Evolutionary conservation across 2,797 vertebrate species (phyloP).

Genomic region (Tolypeutes matacus): DNA sequence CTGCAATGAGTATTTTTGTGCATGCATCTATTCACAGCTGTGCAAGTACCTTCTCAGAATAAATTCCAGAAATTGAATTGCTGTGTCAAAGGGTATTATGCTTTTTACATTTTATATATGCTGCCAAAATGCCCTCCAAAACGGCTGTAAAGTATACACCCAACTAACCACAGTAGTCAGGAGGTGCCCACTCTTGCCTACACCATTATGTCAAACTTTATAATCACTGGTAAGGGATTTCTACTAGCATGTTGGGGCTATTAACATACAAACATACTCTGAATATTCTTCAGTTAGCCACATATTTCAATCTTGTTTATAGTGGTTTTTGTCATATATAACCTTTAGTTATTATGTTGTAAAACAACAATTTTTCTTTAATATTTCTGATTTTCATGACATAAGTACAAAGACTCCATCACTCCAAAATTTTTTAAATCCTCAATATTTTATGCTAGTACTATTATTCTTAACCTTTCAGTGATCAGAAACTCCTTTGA

Average conservation of each 20-base stretch:
- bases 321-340: not conserved
- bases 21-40: not conserved
- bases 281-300: slow-evolving; percentile 3
- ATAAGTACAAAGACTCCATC: not conserved
- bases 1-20: not conserved
- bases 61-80: not conserved
- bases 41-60: not conserved
- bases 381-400: slow-evolving; percentile 33
- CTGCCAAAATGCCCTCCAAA: not conserved
- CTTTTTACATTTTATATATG: not conserved
- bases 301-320: not conserved
- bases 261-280: not conserved
- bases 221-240: not conserved
- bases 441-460: slow-evolving; percentile 5
- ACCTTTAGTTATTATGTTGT: not conserved
- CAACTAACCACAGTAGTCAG: not conserved
- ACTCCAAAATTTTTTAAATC: not conserved
- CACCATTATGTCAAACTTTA: not conserved
- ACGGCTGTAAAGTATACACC: not conserved
- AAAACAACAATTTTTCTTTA: not conserved
- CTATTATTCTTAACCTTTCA: slow-evolving; percentile 24
- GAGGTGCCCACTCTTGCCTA: not conserved
- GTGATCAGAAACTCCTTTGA: not conserved
- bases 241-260: not conserved
- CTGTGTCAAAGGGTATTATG: not conserved